A percentile compares a stretch with the other conserved stretches of the same genome.
Evolutionary conservation across 2,797 vertebrate genomes (phyloP).

Genomic region (Eulemur rubriventer): DNA sequence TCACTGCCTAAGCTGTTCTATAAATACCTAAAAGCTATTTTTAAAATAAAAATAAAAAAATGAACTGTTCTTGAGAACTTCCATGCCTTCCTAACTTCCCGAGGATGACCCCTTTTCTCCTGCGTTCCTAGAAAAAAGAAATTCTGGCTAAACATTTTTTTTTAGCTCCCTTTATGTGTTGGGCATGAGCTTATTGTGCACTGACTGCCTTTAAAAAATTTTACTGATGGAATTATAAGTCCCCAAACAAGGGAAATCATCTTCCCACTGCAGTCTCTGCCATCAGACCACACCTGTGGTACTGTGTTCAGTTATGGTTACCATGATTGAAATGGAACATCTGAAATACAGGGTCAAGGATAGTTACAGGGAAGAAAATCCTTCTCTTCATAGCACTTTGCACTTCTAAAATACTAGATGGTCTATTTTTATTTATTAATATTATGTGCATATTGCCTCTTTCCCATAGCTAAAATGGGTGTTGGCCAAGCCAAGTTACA

Average conservation of each 20-base stretch:
- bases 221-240: not conserved
- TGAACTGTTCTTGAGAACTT: constrained; percentile 20
- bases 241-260: not conserved
- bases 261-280: not conserved
- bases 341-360: not conserved
- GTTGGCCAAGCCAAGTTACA: not conserved
- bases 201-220: not conserved
- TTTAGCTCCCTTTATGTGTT: not conserved
- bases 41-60: not conserved
- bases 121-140: constrained; percentile 35
- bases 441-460: not conserved
- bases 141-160: not conserved
- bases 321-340: not conserved
- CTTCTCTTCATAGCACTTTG: not conserved
- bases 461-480: not conserved
- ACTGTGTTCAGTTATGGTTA: accelerated
- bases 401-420: not conserved
- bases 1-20: not conserved
- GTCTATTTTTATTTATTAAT: not conserved
- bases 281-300: not conserved
- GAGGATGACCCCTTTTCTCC: constrained; percentile 25
- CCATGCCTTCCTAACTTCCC: not conserved
- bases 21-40: constrained; percentile 50
- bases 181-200: not conserved
- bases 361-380: not conserved